Evolutionary conservation across 2,797 vertebrate species (phyloP), one percentile per base, ranked within the genome.

Genomic region (Propithecus perrieri): DNA sequence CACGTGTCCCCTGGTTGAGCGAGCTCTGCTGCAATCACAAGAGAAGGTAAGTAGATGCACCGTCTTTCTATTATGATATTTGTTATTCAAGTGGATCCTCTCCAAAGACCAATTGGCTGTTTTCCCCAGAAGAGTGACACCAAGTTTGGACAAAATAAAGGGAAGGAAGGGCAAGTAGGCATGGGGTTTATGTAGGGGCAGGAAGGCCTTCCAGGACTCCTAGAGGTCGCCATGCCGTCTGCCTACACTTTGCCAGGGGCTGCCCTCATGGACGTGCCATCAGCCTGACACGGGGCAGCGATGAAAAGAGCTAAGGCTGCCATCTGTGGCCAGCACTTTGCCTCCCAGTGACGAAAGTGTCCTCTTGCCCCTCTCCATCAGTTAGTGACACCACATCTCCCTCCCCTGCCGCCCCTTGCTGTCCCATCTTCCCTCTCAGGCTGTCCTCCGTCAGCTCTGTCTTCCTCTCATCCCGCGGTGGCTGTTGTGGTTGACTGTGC

Each of bases 1-100:
- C 48, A 50, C 0, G 0, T 0, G 6, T 17, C 26, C n/a, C n/a
- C 78, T 15, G 33, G 15, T 6, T 69, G 18, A 53, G 28, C n/a
- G 55, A 48, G 38, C 72, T 48, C 22, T 33, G 35, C 67, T 38
- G 41, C 33, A 28, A 12, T 30, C 4, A 1, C 15, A 59, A 38
- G 33, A 91, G 30, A 33, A 30, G 2, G 30, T 18, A 14, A 12
- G 11, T 17, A 46, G 11, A 30, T 4, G 2, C 2, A 7, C 4
- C 11, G 4, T 7, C 50, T 76, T 53, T 72, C 57, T 41, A 67
- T n/a, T 48, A 5, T 59, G 50, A 43, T 43, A 22, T 28, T 20
- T 35, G 33, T 20, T 59, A 12, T 80, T 61, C 35, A 81, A 33
- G n/a, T 15, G 46, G 6, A 20, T 81, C 3, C 17, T 24, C 48